A percentile compares a stretch with the other conserved stretches of the same genome.
Evolutionary conservation across 2,113 vertebrate genomes (phyloP).

Genomic region (Dicaeum eximium): DNA sequence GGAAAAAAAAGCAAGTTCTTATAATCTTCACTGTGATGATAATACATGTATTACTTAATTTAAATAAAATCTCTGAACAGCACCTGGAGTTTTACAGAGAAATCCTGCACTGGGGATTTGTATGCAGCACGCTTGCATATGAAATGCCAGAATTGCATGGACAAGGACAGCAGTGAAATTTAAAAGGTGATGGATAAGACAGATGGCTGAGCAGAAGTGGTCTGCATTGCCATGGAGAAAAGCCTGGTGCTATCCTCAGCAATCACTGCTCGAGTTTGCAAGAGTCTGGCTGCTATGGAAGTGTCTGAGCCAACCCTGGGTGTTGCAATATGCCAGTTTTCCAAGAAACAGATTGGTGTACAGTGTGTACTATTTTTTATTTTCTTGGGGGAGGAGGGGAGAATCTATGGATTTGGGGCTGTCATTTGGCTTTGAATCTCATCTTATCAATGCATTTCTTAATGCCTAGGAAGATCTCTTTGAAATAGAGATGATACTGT

Average conservation of each 20-base stretch:
- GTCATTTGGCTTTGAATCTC: neutral
- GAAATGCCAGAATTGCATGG: constrained; percentile 8
- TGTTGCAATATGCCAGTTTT: constrained; percentile 55
- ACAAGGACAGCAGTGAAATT: constrained; percentile 52
- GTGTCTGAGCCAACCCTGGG: constrained; percentile 8
- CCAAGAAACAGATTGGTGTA: constrained; percentile 49
- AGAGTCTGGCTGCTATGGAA: constrained; percentile 37
- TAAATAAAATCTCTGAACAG: constrained; percentile 51
- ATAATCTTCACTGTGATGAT: constrained; percentile 42
- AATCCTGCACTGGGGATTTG: constrained; percentile 16
- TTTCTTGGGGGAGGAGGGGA: constrained; percentile 7
- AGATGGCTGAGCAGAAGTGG: constrained; percentile 64
- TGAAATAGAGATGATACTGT: neutral
- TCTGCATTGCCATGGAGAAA: constrained; percentile 58
- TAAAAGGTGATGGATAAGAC: constrained; percentile 50
- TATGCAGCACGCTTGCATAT: neutral
- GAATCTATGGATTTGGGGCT: neutral
- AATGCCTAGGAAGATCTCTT: neutral
- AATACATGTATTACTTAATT: constrained; percentile 22
- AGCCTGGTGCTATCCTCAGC: constrained; percentile 49
- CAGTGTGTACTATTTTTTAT: constrained; percentile 23
- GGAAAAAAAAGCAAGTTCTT: neutral
- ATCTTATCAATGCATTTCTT: neutral
- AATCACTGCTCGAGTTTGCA: constrained; percentile 1
- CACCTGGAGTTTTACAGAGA: constrained; percentile 25